Percentiles rank a stretch among this genome's conserved stretches.
Conservation (phyloP, 2,797 vertebrate species). For the Alca torda region DNA sequence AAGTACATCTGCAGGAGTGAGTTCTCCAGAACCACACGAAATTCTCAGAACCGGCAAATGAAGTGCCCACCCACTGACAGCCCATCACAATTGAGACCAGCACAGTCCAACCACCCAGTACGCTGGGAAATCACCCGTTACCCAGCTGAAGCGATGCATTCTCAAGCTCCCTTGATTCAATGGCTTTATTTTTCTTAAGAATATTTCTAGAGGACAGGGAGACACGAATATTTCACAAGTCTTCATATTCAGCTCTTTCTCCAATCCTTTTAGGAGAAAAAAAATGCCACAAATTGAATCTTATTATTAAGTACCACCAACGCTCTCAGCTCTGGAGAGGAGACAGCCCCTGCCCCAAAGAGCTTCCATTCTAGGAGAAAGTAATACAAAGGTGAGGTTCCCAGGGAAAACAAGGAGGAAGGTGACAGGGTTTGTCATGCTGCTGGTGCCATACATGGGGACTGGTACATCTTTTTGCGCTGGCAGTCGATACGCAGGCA, state of each 20-base stretch:
- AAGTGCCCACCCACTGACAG: neutral
- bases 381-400: neutral
- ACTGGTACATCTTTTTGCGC: conserved; percentile 5
- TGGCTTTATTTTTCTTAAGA: conserved; percentile 64
- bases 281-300: neutral
- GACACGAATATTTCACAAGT: conserved; percentile 7
- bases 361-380: conserved; percentile 40
- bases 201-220: conserved; percentile 58
- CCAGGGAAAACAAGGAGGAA: neutral
- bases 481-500: conserved; percentile 2
- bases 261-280: neutral
- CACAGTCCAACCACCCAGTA: neutral
- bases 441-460: conserved; percentile 42
- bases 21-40: neutral
- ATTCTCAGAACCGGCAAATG: neutral
- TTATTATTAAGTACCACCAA: neutral
- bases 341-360: conserved; percentile 46
- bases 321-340: conserved; percentile 1
- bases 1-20: neutral
- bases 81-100: neutral
- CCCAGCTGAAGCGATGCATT: neutral
- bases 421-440: neutral
- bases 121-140: neutral
- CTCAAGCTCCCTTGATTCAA: conserved; percentile 1
- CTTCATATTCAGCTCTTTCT: conserved; percentile 17